A percentile compares a stretch with the other conserved stretches of the same genome.
These are phyloP conservation scores for Diacarnus erythraeanus DNA, from an alignment of 37 sponge, comb jelly and placozoan species.

Conservation along the genomic window DNA sequence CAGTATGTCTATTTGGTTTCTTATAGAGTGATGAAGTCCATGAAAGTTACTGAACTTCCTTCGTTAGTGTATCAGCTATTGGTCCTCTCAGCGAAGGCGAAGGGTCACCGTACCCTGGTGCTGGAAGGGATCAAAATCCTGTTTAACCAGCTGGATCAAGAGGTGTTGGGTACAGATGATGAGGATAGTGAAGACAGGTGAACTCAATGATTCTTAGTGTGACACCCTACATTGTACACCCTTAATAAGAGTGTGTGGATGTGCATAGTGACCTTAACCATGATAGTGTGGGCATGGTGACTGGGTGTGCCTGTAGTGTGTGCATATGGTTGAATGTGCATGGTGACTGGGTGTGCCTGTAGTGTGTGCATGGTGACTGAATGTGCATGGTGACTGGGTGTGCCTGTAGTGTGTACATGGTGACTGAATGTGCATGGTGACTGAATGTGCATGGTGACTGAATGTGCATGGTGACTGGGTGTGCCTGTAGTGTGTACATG, in stretches of 20 bases:
- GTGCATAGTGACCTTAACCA: too few relatives aligned
- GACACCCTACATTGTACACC: too few relatives aligned
- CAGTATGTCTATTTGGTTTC: too few relatives aligned
- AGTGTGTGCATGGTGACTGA: not conserved
- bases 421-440: too few relatives aligned
- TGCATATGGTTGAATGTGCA: too few relatives aligned
- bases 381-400: not conserved
- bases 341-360: too few relatives aligned
- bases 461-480: not conserved
- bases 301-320: not conserved
- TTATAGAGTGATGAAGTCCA: slow-evolving; percentile 40
- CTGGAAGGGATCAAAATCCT: slow-evolving; percentile 49
- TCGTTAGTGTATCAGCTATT: slow-evolving; percentile 82
- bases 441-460: too few relatives aligned
- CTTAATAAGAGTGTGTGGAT: too few relatives aligned
- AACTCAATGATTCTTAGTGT: not conserved
- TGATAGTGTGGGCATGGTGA: too few relatives aligned
- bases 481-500: not conserved
- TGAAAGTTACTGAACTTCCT: slow-evolving; percentile 71
- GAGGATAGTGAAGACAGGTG: slow-evolving; percentile 4
- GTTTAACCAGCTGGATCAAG: slow-evolving; percentile 60
- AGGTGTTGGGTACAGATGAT: not conserved
- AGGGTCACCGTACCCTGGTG: slow-evolving; percentile 66
- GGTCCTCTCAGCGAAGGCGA: slow-evolving; percentile 54
- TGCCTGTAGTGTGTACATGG: not conserved